Evolutionary conservation across 2,113 vertebrate genomes (phyloP), one percentile per base, ranked within the genome.

Genomic region (Rousettus leschenaultii): DNA sequence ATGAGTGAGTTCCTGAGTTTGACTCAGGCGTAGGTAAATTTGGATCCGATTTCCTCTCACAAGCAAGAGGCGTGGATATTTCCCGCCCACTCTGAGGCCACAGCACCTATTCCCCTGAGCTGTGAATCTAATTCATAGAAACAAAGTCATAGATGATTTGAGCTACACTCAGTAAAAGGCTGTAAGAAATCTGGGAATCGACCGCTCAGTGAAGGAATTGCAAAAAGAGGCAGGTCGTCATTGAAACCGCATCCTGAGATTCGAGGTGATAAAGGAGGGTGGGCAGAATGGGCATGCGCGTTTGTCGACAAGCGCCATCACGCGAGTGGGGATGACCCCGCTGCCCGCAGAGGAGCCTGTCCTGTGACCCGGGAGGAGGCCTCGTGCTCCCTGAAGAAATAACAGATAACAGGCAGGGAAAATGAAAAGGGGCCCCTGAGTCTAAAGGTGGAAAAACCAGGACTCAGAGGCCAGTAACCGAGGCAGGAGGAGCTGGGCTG

Each of bases 51-150:
- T 43, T 53, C 7, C 53, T 85, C 53, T 65, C 8, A 35, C 78
- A 26, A 87, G 77, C 40, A n/a, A 93, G 10, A n/a, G 8, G 88
- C 74, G 83, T 7, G 6, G 57, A 26, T 18, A 19, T 55, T 77
- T 94, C 95, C 91, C 10, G 12, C 38, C 86, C 93, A 57, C 68
- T 73, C 68, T 66, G 91, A 94, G 82, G 85, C 11, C 91, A 95
- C 28, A 74, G 89, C 40, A 74, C 15, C 65, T 38, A 57, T 33
- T 53, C 88, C 10, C 92, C 65, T n/a, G 87, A 93, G 85, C 59
- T 21, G 35, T 55, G 28, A 83, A 13, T 30, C 15, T 7, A 30
- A 43, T 43, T 86, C 68, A 5, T 18, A 43, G 26, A n/a, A 13
- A 55, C 74, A 73, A 14, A 38, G 45, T 79, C 91, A 94, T 83